Conservation (phyloP, 1,140 invertebrate species). For the Dreissena rostriformis region DNA sequence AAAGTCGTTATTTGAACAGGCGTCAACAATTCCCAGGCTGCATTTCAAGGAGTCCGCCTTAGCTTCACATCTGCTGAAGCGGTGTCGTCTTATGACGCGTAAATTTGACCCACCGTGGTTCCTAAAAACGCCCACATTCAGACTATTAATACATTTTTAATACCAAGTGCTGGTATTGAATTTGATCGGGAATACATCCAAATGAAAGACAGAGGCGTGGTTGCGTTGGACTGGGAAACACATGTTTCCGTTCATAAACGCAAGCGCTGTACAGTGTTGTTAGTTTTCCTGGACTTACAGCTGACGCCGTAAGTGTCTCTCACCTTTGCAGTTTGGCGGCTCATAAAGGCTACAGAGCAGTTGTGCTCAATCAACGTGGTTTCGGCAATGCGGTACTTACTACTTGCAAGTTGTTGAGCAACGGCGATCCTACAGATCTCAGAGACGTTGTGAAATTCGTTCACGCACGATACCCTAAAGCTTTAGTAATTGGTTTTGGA, state of each 20-base stretch:
- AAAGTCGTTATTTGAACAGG: constrained; percentile 56
- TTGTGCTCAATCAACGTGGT: constrained; percentile 76
- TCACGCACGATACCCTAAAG: constrained; percentile 62
- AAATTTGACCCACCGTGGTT: constrained; percentile 69
- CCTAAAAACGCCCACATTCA: constrained; percentile 72
- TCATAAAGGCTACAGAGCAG: constrained; percentile 68
- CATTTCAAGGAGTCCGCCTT: constrained; percentile 74
- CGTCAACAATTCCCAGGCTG: constrained; percentile 65
- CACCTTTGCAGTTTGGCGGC: constrained; percentile 67
- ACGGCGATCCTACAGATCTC: constrained; percentile 73
- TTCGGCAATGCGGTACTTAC: constrained; percentile 69
- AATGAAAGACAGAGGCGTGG: constrained; percentile 73
- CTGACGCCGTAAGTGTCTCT: no score
- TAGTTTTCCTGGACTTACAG: no score
- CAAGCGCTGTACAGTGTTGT: constrained; percentile 65
- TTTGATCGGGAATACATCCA: constrained; percentile 70
- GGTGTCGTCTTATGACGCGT: constrained; percentile 63
- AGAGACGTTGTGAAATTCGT: constrained; percentile 74
- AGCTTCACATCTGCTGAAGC: constrained; percentile 69
- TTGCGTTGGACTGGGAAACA: constrained; percentile 76
- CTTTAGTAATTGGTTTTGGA: constrained; percentile 70
- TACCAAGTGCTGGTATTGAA: constrained; percentile 42
- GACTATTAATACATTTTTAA: constrained; percentile 65
- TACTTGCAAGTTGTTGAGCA: constrained; percentile 72
- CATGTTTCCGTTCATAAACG: constrained; percentile 62